Evolutionary conservation across 2,797 vertebrate genomes (phyloP).

Genomic region (Uromys caudimaculatus): DNA sequence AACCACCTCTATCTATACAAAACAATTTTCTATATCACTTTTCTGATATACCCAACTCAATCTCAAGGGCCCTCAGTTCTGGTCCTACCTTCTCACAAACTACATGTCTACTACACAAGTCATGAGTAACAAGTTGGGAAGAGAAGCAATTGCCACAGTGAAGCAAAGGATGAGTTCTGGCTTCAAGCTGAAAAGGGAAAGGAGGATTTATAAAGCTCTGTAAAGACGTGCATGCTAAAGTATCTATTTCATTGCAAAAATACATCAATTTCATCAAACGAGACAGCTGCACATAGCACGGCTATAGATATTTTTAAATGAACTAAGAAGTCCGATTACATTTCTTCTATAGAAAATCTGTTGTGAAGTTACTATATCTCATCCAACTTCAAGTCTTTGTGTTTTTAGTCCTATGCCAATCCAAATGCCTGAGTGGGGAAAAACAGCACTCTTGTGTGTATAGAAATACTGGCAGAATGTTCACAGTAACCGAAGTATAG

Average conservation of each 20-base stretch:
- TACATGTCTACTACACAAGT: not conserved
- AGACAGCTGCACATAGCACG: constrained; percentile 33
- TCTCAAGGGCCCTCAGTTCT: not conserved
- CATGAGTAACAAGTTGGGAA: not conserved
- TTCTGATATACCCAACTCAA: not conserved
- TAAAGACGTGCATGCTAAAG: constrained; percentile 37
- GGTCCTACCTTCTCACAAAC: not conserved
- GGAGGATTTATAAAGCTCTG: constrained; percentile 36
- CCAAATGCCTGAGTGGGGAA: not conserved
- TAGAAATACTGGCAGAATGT: not conserved
- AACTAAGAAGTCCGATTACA: not conserved
- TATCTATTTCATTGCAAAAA: constrained; percentile 52
- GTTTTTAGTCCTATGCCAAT: constrained; percentile 28
- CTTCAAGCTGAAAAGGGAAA: constrained; percentile 38
- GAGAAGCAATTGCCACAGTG: not conserved
- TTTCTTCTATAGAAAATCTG: constrained; percentile 29
- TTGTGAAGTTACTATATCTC: constrained; percentile 27
- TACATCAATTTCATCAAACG: constrained; percentile 48
- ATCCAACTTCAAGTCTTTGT: not conserved
- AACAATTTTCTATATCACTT: not conserved
- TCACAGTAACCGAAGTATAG: not conserved
- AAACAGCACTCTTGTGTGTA: not conserved
- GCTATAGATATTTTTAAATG: constrained; percentile 62
- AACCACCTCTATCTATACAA: constrained; percentile 7
- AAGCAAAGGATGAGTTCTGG: constrained; percentile 24